These are phyloP conservation scores for Nezara viridula DNA, from an alignment of 2,888 invertebrate species.

Conservation along the genomic window DNA sequence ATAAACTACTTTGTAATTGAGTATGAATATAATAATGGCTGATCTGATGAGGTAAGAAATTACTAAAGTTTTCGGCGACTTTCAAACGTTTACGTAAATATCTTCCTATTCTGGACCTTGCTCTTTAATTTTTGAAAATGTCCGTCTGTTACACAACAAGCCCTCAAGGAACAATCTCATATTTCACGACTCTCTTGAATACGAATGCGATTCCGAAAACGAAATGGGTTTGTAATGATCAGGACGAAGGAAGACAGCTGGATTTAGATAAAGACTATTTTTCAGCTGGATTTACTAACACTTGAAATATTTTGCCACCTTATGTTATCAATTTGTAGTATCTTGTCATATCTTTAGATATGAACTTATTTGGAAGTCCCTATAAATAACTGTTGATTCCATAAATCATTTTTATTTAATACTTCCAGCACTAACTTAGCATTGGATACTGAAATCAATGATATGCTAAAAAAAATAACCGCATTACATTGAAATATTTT, in stretches of 20 bases:
- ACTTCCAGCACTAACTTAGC: no score
- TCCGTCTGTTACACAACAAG: neutral
- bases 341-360: no score
- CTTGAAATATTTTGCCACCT: neutral
- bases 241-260: neutral
- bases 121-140: constrained; percentile 5
- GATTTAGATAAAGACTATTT: neutral
- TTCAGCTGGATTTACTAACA: neutral
- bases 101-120: constrained; percentile 26
- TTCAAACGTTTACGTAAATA: neutral
- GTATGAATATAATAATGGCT: neutral
- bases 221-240: neutral
- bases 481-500: no score
- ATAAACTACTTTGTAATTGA: neutral
- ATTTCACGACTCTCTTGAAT: constrained; percentile 14
- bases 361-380: no score
- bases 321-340: no score
- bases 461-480: no score
- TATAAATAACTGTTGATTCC: no score
- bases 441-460: no score
- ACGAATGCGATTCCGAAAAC: neutral
- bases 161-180: neutral
- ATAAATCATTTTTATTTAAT: no score
- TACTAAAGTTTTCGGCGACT: neutral
- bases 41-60: neutral